Evolutionary conservation across 2,888 invertebrate species (phyloP).

Genomic region (Trilocha varians): DNA sequence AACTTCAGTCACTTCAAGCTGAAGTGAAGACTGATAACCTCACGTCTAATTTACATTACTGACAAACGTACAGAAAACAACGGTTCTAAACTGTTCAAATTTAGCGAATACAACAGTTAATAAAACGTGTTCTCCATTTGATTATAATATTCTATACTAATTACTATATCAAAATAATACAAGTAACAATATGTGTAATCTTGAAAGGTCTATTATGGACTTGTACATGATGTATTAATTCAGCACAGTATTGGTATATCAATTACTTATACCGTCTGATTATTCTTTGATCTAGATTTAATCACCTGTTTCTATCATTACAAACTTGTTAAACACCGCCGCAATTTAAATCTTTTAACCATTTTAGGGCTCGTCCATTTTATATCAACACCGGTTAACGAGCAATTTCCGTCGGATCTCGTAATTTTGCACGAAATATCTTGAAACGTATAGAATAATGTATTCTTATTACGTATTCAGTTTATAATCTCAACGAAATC

Average conservation of each 20-base stretch:
- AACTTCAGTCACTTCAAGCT: constrained; percentile 5
- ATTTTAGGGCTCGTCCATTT: constrained; percentile 3
- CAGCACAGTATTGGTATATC: neutral
- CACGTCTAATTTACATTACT: constrained; percentile 8
- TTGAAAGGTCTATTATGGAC: no score
- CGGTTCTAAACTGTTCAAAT: no score
- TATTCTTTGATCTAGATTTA: neutral
- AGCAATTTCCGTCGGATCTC: constrained; percentile 4
- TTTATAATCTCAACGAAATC: constrained; percentile 63
- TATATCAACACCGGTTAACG: constrained; percentile 5
- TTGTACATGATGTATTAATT: neutral
- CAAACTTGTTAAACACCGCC: constrained; percentile 10
- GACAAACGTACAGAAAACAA: constrained; percentile 6
- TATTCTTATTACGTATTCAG: constrained; percentile 57
- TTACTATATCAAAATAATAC: no score
- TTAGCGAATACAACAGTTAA: constrained; percentile 1
- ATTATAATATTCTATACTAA: no score
- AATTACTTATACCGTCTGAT: neutral
- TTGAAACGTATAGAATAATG: constrained; percentile 31
- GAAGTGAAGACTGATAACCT: constrained; percentile 8
- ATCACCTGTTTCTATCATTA: constrained; percentile 9
- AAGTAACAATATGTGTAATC: no score
- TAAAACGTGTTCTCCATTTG: constrained; percentile 1
- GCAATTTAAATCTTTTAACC: constrained; percentile 6
- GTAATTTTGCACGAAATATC: constrained; percentile 6